Percentiles rank a stretch among this genome's conserved stretches.
Conservation (phyloP, 2,888 invertebrate species). For the Zonitis immaculata region DNA sequence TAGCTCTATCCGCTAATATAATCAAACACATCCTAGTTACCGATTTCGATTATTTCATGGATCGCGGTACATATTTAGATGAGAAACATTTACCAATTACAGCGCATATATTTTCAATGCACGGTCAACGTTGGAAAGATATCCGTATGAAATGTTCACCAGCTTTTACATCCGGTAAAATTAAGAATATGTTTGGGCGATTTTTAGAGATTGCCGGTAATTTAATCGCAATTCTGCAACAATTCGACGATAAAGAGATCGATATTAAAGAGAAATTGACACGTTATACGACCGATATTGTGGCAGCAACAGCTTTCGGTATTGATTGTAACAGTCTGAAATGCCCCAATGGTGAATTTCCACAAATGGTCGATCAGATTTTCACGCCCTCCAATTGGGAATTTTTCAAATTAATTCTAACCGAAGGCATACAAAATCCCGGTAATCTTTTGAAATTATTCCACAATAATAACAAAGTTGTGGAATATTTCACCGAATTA, state of each 20-base stretch:
- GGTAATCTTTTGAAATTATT: constrained; percentile 8
- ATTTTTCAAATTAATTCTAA: not conserved
- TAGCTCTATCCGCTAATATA: not conserved
- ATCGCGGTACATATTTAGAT: too few relatives aligned
- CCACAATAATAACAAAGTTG: constrained; percentile 23
- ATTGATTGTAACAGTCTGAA: constrained; percentile 18
- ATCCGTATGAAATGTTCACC: not conserved
- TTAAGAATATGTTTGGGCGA: constrained; percentile 3
- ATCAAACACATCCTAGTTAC: too few relatives aligned
- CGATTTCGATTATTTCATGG: too few relatives aligned
- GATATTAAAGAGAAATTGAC: too few relatives aligned
- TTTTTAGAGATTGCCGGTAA: too few relatives aligned
- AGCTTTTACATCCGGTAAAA: not conserved
- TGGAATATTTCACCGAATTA: constrained; percentile 47
- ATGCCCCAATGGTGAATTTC: not conserved
- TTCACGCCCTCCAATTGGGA: constrained; percentile 25
- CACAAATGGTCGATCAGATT: constrained; percentile 9
- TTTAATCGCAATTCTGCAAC: too few relatives aligned
- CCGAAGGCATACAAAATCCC: not conserved
- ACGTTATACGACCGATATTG: not conserved
- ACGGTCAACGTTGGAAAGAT: not conserved
- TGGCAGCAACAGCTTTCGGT: constrained; percentile 22
- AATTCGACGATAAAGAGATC: too few relatives aligned
- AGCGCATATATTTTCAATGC: not conserved
- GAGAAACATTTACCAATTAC: too few relatives aligned